Percentiles rank a stretch among this genome's conserved stretches.
Conservation (phyloP, 1,140 invertebrate species). For the Zaprionus ghesquierei region DNA sequence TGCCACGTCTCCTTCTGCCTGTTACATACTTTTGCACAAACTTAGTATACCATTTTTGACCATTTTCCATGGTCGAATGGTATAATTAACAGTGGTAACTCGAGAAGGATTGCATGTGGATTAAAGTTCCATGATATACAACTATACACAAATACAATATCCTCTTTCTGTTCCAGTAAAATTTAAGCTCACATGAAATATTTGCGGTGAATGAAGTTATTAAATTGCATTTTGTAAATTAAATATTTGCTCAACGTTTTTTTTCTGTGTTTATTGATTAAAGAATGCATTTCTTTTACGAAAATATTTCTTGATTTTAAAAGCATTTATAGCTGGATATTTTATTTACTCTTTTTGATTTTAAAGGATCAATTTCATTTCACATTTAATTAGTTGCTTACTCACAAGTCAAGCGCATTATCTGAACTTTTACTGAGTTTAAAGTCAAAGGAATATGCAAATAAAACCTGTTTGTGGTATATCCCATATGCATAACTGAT, state of each 20-base stretch:
- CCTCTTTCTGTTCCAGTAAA: neutral
- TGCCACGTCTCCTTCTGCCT: no score
- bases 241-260: neutral
- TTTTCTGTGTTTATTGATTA: neutral
- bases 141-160: neutral
- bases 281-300: no score
- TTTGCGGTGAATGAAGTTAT: neutral
- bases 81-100: slow-evolving; percentile 52
- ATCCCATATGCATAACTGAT: neutral
- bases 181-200: neutral
- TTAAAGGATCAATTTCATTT: no score
- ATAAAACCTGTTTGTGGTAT: slow-evolving; percentile 1
- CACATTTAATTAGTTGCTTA: neutral
- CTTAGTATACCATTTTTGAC: no score
- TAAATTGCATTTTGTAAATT: neutral
- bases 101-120: neutral
- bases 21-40: no score
- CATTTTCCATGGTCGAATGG: no score
- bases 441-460: neutral
- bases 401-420: neutral
- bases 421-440: neutral
- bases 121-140: neutral
- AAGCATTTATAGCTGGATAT: no score
- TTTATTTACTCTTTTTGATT: no score
- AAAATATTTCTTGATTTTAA: no score